Conservation (phyloP, 1,140 invertebrate genomes). For the Episyrphus balteatus region DNA sequence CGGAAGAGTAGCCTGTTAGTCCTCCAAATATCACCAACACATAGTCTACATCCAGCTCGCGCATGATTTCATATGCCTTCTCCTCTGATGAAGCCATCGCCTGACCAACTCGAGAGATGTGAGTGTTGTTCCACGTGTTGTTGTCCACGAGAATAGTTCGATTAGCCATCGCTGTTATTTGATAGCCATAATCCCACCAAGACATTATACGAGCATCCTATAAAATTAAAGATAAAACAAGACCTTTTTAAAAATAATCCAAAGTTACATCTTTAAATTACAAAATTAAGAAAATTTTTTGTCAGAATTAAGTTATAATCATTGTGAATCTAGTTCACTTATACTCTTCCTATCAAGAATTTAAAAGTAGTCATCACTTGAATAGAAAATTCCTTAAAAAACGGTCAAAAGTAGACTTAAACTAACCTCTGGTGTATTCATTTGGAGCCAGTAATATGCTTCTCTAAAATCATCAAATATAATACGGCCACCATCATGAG, state of each 20-base stretch:
- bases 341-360: slow-evolving; percentile 20
- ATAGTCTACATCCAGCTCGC: slow-evolving; percentile 93
- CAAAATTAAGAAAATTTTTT: not conserved
- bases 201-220: slow-evolving; percentile 94
- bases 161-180: slow-evolving; percentile 99
- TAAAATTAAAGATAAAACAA: slow-evolving; percentile 3
- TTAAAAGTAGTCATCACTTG: slow-evolving; percentile 8
- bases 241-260: not conserved
- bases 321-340: not conserved
- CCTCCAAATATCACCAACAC: slow-evolving; percentile 97
- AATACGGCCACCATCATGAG: slow-evolving; percentile 86
- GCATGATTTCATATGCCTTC: slow-evolving; percentile 95
- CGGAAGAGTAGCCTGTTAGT: slow-evolving; percentile 94
- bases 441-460: slow-evolving; percentile 94
- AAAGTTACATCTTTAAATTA: not conserved
- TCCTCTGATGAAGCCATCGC: slow-evolving; percentile 96
- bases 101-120: slow-evolving; percentile 92
- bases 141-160: slow-evolving; percentile 97
- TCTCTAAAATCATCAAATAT: slow-evolving; percentile 97
- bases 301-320: no score
- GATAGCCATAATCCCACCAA: slow-evolving; percentile 99
- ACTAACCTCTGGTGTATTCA: slow-evolving; percentile 82
- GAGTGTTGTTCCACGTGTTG: slow-evolving; percentile 99
- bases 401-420: not conserved
- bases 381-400: not conserved